phyloP scores from a whole-genome alignment of 2,113 vertebrate species.

The Silurus meridionalis region DNA sequence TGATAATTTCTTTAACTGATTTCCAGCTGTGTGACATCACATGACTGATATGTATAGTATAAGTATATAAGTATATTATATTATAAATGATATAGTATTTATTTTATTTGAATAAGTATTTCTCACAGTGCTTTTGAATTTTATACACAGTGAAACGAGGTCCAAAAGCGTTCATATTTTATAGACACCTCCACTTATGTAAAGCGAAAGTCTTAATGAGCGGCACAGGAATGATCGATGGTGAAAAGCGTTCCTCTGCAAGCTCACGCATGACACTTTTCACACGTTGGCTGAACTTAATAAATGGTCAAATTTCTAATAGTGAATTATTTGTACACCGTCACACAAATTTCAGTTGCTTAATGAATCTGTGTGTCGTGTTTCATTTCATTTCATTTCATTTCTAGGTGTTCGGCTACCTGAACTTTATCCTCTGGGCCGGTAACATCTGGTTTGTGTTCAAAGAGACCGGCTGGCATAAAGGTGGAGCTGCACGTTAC shows the following conservation, averaged over 20 bases:
- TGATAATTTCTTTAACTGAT: too few relatives aligned
- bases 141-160: background rate
- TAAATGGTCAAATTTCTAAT: background rate
- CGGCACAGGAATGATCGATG: background rate
- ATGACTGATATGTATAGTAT: too few relatives aligned
- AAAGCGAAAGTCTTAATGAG: background rate
- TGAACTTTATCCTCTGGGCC: conserved; percentile 98
- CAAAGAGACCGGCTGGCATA: conserved; percentile 97
- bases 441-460: conserved; percentile 99
- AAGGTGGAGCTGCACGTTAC: conserved; percentile 79
- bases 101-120: too few relatives aligned
- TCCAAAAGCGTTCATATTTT: background rate
- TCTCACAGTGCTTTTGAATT: background rate
- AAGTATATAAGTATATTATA: too few relatives aligned
- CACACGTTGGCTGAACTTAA: background rate
- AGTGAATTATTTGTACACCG: background rate
- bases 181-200: background rate
- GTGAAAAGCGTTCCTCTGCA: background rate
- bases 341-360: background rate
- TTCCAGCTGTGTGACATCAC: too few relatives aligned
- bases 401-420: conserved; percentile 89
- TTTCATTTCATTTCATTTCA: conserved; percentile 2
- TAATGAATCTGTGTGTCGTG: background rate
- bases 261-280: background rate
- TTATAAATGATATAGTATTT: too few relatives aligned